Percentiles rank a stretch among this genome's conserved stretches.
Conservation (phyloP, 2,888 invertebrate species). For the Stratiomys singularior region DNA sequence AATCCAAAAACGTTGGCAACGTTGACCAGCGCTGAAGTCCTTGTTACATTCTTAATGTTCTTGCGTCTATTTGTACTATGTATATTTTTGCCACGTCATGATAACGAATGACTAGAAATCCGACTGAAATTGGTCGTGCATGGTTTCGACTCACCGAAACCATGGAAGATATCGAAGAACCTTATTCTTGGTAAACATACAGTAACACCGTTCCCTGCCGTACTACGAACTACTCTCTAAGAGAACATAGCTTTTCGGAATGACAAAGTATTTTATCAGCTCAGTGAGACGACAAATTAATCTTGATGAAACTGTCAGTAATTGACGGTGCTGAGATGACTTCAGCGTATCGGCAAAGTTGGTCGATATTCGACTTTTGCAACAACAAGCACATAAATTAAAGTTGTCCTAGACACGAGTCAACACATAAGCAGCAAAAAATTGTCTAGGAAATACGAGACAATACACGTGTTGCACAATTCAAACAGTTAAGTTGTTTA, state of each 20-base stretch:
- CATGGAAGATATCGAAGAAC: neutral
- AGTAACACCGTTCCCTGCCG: neutral
- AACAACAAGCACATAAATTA: neutral
- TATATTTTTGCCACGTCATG: neutral
- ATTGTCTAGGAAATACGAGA: conserved; percentile 4
- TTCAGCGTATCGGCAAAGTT: neutral
- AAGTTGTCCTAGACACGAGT: neutral
- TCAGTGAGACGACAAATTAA: conserved; percentile 26
- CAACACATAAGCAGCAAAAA: conserved; percentile 1
- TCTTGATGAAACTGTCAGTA: conserved; percentile 15
- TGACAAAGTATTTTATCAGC: conserved; percentile 36
- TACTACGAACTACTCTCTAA: neutral
- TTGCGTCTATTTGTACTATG: neutral
- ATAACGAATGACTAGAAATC: conserved; percentile 35
- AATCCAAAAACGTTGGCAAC: neutral
- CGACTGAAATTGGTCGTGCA: conserved; percentile 19
- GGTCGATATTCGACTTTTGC: conserved; percentile 14
- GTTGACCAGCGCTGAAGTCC: neutral
- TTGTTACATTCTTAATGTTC: neutral
- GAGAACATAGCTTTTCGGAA: neutral
- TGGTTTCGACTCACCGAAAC: neutral
- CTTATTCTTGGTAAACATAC: neutral
- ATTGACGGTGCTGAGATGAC: conserved; percentile 6
- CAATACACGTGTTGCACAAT: conserved; percentile 24
- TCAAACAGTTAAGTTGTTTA: too few relatives aligned